These are phyloP conservation scores for Antennarius maculatus DNA, from an alignment of 2,797 vertebrate genomes.

Conservation along the genomic window DNA sequence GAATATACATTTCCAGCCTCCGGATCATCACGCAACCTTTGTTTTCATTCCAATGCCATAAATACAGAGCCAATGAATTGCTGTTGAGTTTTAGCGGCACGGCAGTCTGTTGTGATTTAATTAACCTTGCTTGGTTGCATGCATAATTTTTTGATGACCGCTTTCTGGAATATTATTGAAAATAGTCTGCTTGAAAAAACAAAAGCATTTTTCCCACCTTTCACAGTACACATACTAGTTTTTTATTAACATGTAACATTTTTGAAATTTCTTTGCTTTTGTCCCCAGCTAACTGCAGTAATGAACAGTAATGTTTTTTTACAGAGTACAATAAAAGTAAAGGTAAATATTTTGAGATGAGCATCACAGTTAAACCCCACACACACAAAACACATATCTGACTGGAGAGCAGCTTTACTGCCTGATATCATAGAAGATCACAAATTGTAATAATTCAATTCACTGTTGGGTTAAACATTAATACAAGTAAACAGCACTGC, in stretches of 20 bases:
- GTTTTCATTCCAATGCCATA: conserved; percentile 29
- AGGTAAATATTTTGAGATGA: not conserved
- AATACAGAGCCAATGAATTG: conserved; percentile 29
- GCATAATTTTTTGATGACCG: conserved; percentile 33
- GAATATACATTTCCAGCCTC: conserved; percentile 22
- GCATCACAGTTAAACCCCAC: not conserved
- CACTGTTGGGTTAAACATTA: conserved; percentile 41
- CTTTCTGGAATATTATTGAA: conserved; percentile 24
- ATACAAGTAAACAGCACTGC: conserved; percentile 48
- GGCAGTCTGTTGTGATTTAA: conserved; percentile 47
- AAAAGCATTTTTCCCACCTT: conserved; percentile 21
- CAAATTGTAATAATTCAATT: conserved; percentile 52
- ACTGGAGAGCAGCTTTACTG: conserved; percentile 25
- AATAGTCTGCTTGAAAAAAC: conserved; percentile 25
- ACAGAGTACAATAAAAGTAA: not conserved
- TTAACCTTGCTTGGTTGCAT: conserved; percentile 41
- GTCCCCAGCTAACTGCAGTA: not conserved
- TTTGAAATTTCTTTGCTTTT: not conserved
- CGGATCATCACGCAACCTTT: conserved; percentile 19
- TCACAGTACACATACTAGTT: not conserved
- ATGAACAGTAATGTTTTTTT: not conserved
- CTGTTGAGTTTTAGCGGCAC: conserved; percentile 4
- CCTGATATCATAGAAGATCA: conserved; percentile 44
- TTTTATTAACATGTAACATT: not conserved
- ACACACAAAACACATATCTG: conserved; percentile 7